These are phyloP conservation scores for Cynopterus brachyotis DNA, from an alignment of 2,113 vertebrate species.

Conservation along the genomic window DNA sequence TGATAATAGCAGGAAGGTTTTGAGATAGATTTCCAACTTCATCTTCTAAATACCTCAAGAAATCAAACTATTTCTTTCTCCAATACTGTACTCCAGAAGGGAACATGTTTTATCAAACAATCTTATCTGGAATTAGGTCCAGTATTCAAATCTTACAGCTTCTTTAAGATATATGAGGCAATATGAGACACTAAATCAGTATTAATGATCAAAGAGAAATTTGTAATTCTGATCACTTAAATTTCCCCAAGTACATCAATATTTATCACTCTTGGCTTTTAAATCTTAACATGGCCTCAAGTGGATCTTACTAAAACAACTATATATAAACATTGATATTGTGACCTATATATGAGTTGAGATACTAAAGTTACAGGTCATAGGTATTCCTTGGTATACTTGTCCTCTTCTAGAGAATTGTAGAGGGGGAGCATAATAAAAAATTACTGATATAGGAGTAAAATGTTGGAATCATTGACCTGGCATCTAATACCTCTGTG, in stretches of 20 bases:
- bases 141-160: background rate
- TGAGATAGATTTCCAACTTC: background rate
- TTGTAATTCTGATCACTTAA: background rate
- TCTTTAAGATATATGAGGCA: background rate
- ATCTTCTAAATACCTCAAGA: background rate
- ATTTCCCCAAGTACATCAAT: background rate
- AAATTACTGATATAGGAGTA: background rate
- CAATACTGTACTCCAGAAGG: background rate
- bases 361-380: background rate
- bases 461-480: background rate
- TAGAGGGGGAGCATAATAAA: background rate
- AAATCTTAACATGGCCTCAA: background rate
- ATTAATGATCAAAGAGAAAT: background rate
- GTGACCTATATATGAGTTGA: background rate
- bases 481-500: background rate
- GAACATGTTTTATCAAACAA: background rate
- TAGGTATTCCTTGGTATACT: background rate
- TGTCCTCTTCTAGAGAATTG: background rate
- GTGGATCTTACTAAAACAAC: background rate
- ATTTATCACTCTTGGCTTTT: conserved; percentile 7
- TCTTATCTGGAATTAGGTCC: background rate
- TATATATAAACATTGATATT: background rate
- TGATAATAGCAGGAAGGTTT: background rate
- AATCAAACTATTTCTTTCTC: background rate
- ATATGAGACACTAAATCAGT: background rate